phyloP scores from a whole-genome alignment of 2,888 invertebrate genomes.

The Xestia rhomboidea region DNA sequence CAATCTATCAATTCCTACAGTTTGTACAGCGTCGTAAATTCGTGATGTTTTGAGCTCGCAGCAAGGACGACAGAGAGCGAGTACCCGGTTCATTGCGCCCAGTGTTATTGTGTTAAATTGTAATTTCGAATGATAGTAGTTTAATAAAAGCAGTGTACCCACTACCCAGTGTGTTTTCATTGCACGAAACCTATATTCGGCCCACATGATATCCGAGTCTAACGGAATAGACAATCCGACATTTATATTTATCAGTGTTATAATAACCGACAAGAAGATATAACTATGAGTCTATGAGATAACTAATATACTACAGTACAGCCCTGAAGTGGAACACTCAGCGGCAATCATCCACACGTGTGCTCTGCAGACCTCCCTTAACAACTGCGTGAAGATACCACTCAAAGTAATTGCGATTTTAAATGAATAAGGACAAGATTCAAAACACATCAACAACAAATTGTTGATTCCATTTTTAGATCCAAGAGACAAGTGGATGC shows the following conservation, averaged over 20 bases:
- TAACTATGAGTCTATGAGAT: slow-evolving; percentile 23
- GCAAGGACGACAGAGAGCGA: too few species aligned
- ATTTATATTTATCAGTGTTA: slow-evolving; percentile 1
- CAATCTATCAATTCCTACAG: not conserved
- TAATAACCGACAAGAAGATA: slow-evolving; percentile 5
- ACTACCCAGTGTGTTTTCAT: too few species aligned
- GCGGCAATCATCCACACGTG: slow-evolving; percentile 58
- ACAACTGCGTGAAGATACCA: slow-evolving; percentile 37
- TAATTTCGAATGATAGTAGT: too few species aligned
- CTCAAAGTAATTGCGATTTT: slow-evolving; percentile 56
- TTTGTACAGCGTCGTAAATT: too few species aligned
- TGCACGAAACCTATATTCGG: too few species aligned
- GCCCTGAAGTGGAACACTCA: slow-evolving; percentile 55
- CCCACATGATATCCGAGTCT: not conserved
- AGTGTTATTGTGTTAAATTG: too few species aligned
- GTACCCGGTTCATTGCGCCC: too few species aligned
- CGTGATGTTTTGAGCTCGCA: too few species aligned
- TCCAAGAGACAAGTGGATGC: slow-evolving; percentile 72
- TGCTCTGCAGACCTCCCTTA: slow-evolving; percentile 58
- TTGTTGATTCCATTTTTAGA: slow-evolving; percentile 61
- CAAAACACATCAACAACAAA: slow-evolving; percentile 30
- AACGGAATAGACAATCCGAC: not conserved
- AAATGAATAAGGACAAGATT: slow-evolving; percentile 39
- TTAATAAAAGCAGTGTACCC: too few species aligned
- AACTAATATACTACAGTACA: slow-evolving; percentile 26